Evolutionary conservation across 2,797 vertebrate genomes (phyloP).

Genomic region (Scleropages formosus): DNA sequence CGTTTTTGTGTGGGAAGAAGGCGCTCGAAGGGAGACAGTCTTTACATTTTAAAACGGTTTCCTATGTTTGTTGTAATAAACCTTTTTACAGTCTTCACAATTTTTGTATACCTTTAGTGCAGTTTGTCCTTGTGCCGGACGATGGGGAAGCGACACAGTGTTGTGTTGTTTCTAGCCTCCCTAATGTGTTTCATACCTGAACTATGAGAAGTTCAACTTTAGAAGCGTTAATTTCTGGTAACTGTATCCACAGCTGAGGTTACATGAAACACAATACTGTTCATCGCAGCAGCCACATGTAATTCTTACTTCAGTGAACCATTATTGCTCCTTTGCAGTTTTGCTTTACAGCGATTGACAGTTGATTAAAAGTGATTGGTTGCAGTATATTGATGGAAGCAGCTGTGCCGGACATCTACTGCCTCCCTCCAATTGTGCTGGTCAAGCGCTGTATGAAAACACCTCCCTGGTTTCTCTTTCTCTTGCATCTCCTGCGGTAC

Average conservation of each 20-base stretch:
- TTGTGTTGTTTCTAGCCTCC: no score
- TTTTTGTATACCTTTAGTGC: no score
- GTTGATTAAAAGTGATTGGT: constrained; percentile 16
- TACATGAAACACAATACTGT: not conserved
- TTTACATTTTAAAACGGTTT: not conserved
- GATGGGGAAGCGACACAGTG: no score
- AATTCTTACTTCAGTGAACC: no score
- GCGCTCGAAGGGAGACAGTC: constrained; percentile 35
- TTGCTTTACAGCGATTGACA: not conserved
- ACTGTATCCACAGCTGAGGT: not conserved
- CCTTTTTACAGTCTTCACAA: no score
- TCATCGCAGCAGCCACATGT: no score
- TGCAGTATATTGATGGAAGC: not conserved
- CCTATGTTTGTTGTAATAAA: not conserved
- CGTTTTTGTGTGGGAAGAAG: not conserved
- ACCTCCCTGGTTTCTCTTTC: not conserved
- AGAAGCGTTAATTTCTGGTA: not conserved
- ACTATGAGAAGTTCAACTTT: not conserved
- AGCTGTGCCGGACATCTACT: not conserved
- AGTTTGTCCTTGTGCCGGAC: no score
- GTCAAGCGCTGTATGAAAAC: constrained; percentile 12
- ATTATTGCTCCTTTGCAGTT: no score
- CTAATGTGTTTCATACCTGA: not conserved
- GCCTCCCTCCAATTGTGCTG: constrained; percentile 3
- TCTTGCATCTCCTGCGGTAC: not conserved